Evolutionary conservation across 2,797 vertebrate species (phyloP).

Genomic region (Myripristis jacobus): DNA sequence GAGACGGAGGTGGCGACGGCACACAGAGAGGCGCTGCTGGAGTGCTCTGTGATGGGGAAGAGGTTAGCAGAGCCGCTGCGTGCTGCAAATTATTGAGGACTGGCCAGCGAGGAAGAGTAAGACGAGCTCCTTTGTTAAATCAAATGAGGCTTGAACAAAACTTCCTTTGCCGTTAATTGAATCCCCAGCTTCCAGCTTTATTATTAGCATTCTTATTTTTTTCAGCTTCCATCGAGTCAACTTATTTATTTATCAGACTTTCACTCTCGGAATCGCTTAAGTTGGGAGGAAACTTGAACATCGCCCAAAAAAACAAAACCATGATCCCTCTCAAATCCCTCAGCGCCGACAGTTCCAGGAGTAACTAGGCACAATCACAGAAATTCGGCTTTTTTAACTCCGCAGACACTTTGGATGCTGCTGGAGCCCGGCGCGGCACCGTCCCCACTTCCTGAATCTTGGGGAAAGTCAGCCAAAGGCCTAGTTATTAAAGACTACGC

Average conservation of each 20-base stretch:
- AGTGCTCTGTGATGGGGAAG: not conserved
- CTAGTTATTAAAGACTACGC: conserved; percentile 17
- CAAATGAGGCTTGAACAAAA: conserved; percentile 36
- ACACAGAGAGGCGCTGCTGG: not conserved
- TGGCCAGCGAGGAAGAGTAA: not conserved
- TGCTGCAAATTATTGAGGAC: not conserved
- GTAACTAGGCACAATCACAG: not conserved
- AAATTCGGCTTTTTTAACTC: conserved; percentile 19
- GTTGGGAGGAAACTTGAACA: conserved; percentile 18
- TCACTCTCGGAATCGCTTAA: conserved; percentile 7
- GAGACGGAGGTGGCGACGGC: conserved; percentile 14
- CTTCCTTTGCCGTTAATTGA: conserved; percentile 19
- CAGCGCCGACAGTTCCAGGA: conserved; percentile 21
- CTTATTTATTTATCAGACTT: conserved; percentile 28
- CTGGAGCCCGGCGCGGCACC: conserved; percentile 8
- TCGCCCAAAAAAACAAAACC: conserved; percentile 10
- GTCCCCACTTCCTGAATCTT: conserved; percentile 35
- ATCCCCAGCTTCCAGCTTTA: not conserved
- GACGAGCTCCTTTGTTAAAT: conserved; percentile 36
- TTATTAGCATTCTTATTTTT: conserved; percentile 12
- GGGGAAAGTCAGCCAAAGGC: conserved; percentile 16
- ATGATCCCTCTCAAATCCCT: conserved; percentile 23
- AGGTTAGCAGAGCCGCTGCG: not conserved
- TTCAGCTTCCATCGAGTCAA: conserved; percentile 20
- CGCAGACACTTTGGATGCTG: conserved; percentile 16